Evolutionary conservation across 2,888 invertebrate species (phyloP).

Genomic region (Megaustenia siamemsis): DNA sequence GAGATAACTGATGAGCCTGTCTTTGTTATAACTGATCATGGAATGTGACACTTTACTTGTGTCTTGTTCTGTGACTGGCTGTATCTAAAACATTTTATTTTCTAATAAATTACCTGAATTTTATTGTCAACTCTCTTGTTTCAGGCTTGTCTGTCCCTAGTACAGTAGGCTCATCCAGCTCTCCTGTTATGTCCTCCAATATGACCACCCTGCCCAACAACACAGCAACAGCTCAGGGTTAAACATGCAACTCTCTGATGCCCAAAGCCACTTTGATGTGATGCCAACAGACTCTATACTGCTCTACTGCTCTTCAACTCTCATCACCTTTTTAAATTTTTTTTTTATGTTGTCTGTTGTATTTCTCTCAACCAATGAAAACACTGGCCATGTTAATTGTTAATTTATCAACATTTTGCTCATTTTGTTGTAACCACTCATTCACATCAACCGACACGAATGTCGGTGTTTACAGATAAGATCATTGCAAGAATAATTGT

Average conservation of each 20-base stretch:
- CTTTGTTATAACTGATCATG: too few species aligned
- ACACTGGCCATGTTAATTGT: background rate
- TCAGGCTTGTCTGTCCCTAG: slow-evolving; percentile 68
- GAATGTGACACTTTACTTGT: too few species aligned
- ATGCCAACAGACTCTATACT: slow-evolving; percentile 34
- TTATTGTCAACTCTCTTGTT: slow-evolving; percentile 24
- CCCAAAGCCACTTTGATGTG: slow-evolving; percentile 23
- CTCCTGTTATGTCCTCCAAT: slow-evolving; percentile 74
- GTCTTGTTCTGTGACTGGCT: too few species aligned
- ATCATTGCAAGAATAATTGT: too few species aligned
- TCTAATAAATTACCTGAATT: background rate
- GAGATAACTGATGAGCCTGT: too few species aligned
- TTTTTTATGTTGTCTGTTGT: background rate
- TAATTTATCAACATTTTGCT: background rate
- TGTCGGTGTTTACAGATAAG: too few species aligned
- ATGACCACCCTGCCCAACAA: slow-evolving; percentile 77
- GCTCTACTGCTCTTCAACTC: slow-evolving; percentile 39
- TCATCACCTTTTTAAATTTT: background rate
- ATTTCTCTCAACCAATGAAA: background rate
- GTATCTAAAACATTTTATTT: too few species aligned
- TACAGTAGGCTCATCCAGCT: slow-evolving; percentile 73
- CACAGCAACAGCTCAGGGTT: slow-evolving; percentile 71
- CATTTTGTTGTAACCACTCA: background rate
- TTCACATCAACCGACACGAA: background rate
- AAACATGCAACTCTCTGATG: slow-evolving; percentile 44